phyloP scores from a whole-genome alignment of 2,888 invertebrate species.

The Tiliacea citrago region DNA sequence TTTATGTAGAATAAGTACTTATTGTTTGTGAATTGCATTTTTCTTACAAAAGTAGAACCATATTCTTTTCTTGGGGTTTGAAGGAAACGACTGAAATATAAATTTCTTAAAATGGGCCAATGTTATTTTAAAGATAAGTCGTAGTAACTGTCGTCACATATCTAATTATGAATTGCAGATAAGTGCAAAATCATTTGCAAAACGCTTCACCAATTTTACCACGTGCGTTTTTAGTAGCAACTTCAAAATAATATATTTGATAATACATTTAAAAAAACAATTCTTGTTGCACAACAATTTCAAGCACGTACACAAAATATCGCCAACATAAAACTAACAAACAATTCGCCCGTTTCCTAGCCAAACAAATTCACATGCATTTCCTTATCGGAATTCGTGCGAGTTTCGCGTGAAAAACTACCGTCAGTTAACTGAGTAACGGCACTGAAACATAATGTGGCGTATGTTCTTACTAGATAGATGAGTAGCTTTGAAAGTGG shows the following conservation, averaged over 20 bases:
- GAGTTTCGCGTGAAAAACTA: constrained; percentile 69
- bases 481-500: constrained; percentile 50
- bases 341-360: constrained; percentile 46
- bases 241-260: background rate
- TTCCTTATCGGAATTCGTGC: constrained; percentile 67
- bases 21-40: background rate
- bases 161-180: no score
- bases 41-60: background rate
- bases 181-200: background rate
- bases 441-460: constrained; percentile 57
- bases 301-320: constrained; percentile 11
- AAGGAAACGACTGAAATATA: background rate
- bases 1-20: background rate
- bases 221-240: background rate
- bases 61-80: background rate
- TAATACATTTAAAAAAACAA: background rate
- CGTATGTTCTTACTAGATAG: constrained; percentile 56
- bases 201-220: background rate
- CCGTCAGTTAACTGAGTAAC: constrained; percentile 69
- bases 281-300: constrained; percentile 5
- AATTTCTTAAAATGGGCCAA: background rate
- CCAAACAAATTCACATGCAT: constrained; percentile 60
- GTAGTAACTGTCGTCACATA: background rate
- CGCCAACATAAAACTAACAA: constrained; percentile 18
- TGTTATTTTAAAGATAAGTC: background rate